Evolutionary conservation across 2,797 vertebrate genomes (phyloP).

Genomic region (Argentina silus): DNA sequence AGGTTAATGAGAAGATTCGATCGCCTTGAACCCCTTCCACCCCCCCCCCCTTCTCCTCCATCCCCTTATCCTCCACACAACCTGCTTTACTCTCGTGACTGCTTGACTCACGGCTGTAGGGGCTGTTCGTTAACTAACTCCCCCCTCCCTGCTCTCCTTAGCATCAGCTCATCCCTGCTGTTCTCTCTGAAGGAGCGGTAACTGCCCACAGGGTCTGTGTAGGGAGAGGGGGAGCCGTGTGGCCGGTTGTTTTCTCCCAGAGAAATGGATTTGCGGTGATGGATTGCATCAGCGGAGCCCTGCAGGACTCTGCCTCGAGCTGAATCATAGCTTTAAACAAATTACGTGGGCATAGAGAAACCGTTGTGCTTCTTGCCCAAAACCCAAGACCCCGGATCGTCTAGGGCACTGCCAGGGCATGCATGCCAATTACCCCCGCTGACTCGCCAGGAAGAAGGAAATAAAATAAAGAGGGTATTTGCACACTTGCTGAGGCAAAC

Average conservation of each 20-base stretch:
- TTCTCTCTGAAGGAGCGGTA: conserved; percentile 15
- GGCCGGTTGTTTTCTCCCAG: conserved; percentile 49
- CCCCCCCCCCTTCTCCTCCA: conserved; percentile 20
- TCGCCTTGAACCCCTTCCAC: conserved; percentile 49
- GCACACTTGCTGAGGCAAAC: conserved; percentile 47
- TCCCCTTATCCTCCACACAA: conserved; percentile 17
- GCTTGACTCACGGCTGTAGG: conserved; percentile 33
- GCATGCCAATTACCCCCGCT: conserved; percentile 67
- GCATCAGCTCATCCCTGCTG: conserved; percentile 29
- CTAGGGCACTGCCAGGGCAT: conserved; percentile 44
- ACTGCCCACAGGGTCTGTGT: conserved; percentile 14
- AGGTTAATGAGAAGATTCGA: conserved; percentile 77
- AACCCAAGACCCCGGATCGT: conserved; percentile 58
- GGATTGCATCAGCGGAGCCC: conserved; percentile 53
- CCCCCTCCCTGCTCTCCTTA: conserved; percentile 9
- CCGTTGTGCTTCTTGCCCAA: conserved; percentile 58
- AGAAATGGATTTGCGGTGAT: conserved; percentile 63
- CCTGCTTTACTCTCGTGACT: conserved; percentile 32
- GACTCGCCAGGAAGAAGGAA: conserved; percentile 38
- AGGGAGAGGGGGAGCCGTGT: conserved; percentile 13
- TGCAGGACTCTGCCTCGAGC: conserved; percentile 62
- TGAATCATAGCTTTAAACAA: conserved; percentile 61
- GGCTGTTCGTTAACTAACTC: not conserved
- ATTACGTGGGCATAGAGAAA: conserved; percentile 62
- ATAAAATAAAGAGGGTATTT: conserved; percentile 47